Conservation (phyloP, 2,797 vertebrate genomes). For the Novumbra hubbsi region DNA sequence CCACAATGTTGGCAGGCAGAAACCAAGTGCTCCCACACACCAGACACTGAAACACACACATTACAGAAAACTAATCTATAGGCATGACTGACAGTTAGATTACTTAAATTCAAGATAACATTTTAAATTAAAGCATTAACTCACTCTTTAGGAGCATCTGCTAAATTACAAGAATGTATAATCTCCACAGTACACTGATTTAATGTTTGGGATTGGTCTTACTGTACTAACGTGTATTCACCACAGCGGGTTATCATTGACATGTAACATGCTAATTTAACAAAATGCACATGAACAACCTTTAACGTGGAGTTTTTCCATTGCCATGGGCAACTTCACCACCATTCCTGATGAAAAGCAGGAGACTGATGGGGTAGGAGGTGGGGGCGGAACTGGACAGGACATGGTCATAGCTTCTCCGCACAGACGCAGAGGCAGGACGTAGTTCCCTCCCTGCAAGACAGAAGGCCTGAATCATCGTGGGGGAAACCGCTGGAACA, state of each 20-base stretch:
- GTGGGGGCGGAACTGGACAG: neutral
- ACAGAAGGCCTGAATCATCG: too few species aligned
- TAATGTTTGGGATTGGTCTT: neutral
- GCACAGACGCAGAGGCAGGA: conserved; percentile 42
- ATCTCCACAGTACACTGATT: too few species aligned
- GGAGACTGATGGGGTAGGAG: neutral
- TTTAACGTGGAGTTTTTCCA: neutral
- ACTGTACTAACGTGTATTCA: neutral
- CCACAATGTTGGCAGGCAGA: neutral
- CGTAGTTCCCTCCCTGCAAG: conserved; percentile 35
- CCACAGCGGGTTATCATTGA: neutral
- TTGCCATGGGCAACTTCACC: neutral
- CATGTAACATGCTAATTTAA: neutral
- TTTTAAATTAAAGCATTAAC: neutral
- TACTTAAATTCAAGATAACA: too few species aligned
- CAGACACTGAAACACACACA: neutral
- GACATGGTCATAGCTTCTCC: conserved; percentile 44
- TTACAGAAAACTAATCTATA: neutral
- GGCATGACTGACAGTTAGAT: neutral
- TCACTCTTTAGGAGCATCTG: neutral
- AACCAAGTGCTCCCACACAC: neutral
- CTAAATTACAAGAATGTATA: too few species aligned
- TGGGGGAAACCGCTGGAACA: too few species aligned
- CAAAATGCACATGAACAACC: neutral
- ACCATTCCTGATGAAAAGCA: neutral